A percentile compares a stretch with the other conserved stretches of the same genome.
Evolutionary conservation across 2,888 invertebrate species (phyloP).

Genomic region (Drosophila buzzatii): DNA sequence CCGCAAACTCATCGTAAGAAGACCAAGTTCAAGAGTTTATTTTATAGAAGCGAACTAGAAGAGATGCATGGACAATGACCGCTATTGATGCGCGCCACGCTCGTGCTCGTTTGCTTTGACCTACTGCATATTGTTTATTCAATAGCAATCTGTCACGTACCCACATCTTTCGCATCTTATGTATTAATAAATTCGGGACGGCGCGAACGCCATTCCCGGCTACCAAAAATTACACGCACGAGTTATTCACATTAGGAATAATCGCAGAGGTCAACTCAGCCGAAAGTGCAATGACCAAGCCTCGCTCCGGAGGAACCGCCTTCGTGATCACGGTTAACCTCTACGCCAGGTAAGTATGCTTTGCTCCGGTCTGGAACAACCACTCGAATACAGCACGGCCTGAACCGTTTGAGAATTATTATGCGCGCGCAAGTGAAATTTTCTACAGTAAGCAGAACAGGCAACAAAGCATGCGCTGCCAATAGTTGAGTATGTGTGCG

Average conservation of each 20-base stretch:
- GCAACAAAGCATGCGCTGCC: slow-evolving; percentile 21
- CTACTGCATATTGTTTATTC: slow-evolving; percentile 45
- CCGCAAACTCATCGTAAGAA: slow-evolving; percentile 45
- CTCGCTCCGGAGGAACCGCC: slow-evolving; percentile 77
- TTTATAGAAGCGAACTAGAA: slow-evolving; percentile 40
- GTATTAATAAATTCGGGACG: slow-evolving; percentile 61
- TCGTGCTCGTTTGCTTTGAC: slow-evolving; percentile 47
- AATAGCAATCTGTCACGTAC: neutral
- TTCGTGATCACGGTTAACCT: slow-evolving; percentile 77
- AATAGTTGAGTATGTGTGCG: slow-evolving; percentile 4
- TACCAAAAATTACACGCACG: slow-evolving; percentile 77
- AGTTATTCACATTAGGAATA: slow-evolving; percentile 79
- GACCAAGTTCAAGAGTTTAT: slow-evolving; percentile 64
- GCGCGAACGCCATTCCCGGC: slow-evolving; percentile 77
- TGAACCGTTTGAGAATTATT: slow-evolving; percentile 58
- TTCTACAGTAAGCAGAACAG: slow-evolving; percentile 8
- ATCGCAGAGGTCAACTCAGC: slow-evolving; percentile 78
- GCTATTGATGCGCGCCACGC: neutral
- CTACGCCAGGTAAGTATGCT: slow-evolving; percentile 77
- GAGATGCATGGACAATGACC: slow-evolving; percentile 29
- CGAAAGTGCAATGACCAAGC: slow-evolving; percentile 72
- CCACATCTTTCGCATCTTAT: neutral
- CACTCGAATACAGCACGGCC: neutral
- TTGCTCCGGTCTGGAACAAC: slow-evolving; percentile 3
- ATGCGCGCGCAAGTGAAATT: slow-evolving; percentile 6